Evolutionary conservation across 2,888 invertebrate genomes (phyloP).

Genomic region (Ornithoptera priamus): DNA sequence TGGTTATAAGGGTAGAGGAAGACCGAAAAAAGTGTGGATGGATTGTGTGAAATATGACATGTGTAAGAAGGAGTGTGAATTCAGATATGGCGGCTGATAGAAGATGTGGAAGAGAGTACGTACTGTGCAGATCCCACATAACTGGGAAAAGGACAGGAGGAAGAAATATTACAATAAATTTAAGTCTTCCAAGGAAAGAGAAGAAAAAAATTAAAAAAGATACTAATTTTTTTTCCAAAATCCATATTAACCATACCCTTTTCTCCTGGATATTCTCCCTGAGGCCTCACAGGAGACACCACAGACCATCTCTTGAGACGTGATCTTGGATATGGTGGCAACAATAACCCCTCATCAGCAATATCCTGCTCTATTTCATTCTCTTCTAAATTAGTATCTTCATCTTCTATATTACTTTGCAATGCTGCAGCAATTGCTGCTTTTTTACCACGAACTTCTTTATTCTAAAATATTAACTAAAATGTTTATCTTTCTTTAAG

Average conservation of each 20-base stretch:
- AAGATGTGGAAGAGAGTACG: too few relatives aligned
- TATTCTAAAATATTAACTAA: conserved; percentile 29
- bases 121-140: too few relatives aligned
- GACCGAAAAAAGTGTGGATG: too few relatives aligned
- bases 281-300: conserved; percentile 84
- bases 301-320: conserved; percentile 85
- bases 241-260: conserved; percentile 79
- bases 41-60: too few relatives aligned
- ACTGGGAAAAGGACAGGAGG: too few relatives aligned
- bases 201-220: background rate
- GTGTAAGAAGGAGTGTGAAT: too few relatives aligned
- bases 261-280: conserved; percentile 90
- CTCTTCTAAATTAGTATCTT: conserved; percentile 63
- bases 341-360: conserved; percentile 57
- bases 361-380: conserved; percentile 60
- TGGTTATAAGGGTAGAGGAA: too few relatives aligned
- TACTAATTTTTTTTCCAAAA: background rate
- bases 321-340: conserved; percentile 59
- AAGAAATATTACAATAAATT: too few relatives aligned
- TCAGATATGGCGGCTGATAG: too few relatives aligned
- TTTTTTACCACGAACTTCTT: conserved; percentile 65
- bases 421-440: conserved; percentile 72
- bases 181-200: background rate
- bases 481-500: too few relatives aligned
- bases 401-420: conserved; percentile 52